Evolutionary conservation across 1,140 invertebrate species (phyloP).

Genomic region (Caenorhabditis briggsae): DNA sequence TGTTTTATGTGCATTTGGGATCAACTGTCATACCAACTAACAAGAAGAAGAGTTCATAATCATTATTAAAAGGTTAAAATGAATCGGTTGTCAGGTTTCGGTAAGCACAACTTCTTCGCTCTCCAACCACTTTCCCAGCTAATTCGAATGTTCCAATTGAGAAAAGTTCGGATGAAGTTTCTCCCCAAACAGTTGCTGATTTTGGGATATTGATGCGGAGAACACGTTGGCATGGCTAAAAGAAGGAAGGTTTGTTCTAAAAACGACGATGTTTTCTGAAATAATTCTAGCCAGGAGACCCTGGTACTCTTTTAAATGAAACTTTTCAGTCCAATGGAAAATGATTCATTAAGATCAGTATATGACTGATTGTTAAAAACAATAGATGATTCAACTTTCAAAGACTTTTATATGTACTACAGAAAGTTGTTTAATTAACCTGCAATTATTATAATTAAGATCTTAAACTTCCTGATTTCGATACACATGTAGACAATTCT

Average conservation of each 20-base stretch:
- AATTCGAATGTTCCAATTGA: conserved; percentile 65
- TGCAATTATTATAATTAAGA: too few relatives aligned
- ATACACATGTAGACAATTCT: too few relatives aligned
- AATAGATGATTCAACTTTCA: not conserved
- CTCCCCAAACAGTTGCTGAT: conserved; percentile 60
- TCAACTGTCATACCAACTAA: conserved; percentile 45
- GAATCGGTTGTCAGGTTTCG: conserved; percentile 6
- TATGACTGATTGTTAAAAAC: too few relatives aligned
- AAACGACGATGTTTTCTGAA: not conserved
- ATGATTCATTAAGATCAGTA: too few relatives aligned
- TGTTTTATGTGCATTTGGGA: conserved; percentile 51
- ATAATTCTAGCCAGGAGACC: not conserved
- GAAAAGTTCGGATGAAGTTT: conserved; percentile 59
- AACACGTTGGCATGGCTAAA: conserved; percentile 65
- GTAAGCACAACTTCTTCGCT: conserved; percentile 56
- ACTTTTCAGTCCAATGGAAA: too few relatives aligned
- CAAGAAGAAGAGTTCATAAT: conserved; percentile 3
- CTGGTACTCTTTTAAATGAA: too few relatives aligned
- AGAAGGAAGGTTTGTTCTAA: not conserved
- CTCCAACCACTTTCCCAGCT: conserved; percentile 63
- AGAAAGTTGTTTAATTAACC: too few relatives aligned
- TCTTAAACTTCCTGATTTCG: too few relatives aligned
- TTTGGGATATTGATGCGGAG: conserved; percentile 65
- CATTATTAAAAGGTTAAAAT: not conserved
- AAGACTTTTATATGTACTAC: too few relatives aligned